Evolutionary conservation across 2,888 invertebrate genomes (phyloP), one percentile per base, ranked within the genome.

Genomic region (Erpobdella octoculata): DNA sequence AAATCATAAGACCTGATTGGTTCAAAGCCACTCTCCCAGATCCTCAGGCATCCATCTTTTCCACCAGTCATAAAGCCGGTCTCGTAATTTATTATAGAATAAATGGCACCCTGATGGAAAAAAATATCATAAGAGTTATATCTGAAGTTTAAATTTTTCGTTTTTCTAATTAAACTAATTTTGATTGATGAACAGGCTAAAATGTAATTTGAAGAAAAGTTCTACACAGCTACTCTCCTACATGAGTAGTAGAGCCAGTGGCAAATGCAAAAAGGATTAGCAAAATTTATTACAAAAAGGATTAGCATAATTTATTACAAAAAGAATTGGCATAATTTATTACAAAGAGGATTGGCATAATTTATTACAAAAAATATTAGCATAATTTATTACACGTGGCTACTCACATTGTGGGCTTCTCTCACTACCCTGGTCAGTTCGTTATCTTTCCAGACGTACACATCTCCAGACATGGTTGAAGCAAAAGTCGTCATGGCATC

Each of bases 401-500:
- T 41, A 38, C 71, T 70, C 46, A 83, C 84, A 75, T 78, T 78
- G 75, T 84, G 84, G 36, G 80, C 82, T 48, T 76, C 79, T 62
- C 78, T 75, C 28, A 84, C 77, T 25, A 81, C 81, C 37, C 78
- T 76, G 35, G 78, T 76, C 65, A 84, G 78, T 35, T 78, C 79
- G 71, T 76, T 80, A 15, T 78, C 80, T 70, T 77, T 79, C 84
- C 84, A 84, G 12, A 82, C 75, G 74, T 84, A 84, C 37, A 84
- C 77, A 74, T 84, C 83, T 21, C 84, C 84, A 73, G 78, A 78
- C n/a, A 83, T 75, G 2, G 83, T 83, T 21, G 83, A 84, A 8
- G 84, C 76, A 66, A 82, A 83, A 1, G 82, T 82, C 2, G 75
- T 73, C 62, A 78, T 77, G 35, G 28, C 48, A 46, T 79, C 79